Evolutionary conservation across 2,797 vertebrate genomes (phyloP).

Genomic region (Rhyacichthys aspro): DNA sequence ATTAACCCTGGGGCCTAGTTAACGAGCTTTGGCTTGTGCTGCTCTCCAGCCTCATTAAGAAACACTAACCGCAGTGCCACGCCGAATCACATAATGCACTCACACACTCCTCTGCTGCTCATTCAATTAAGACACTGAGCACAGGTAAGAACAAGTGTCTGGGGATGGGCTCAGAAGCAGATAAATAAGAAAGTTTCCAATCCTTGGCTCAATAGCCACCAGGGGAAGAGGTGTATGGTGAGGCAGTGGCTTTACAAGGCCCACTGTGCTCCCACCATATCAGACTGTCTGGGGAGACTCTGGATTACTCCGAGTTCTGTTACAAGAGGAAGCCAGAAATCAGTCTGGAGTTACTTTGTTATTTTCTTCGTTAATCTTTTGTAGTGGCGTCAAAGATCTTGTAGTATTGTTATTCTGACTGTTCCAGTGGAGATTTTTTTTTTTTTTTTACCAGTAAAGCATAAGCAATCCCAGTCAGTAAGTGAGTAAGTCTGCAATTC

Average conservation of each 20-base stretch:
- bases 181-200: constrained; percentile 59
- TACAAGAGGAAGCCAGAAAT: no score
- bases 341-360: no score
- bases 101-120: constrained; percentile 2
- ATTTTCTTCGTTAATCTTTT: no score
- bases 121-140: constrained; percentile 49
- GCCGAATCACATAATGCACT: background rate
- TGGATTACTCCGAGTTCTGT: no score
- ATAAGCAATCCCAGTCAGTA: no score
- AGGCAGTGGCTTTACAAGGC: constrained; percentile 14
- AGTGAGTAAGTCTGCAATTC: no score
- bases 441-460: no score
- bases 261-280: no score
- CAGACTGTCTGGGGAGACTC: no score
- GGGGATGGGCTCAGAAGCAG: constrained; percentile 40
- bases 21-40: constrained; percentile 54
- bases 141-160: constrained; percentile 44
- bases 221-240: constrained; percentile 18
- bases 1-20: constrained; percentile 61
- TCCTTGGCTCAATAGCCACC: constrained; percentile 37
- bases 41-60: constrained; percentile 64
- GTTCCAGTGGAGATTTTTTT: no score
- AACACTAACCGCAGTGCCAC: constrained; percentile 45
- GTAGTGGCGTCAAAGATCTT: no score
- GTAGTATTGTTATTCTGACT: no score